A percentile compares a stretch with the other conserved stretches of the same genome.
Evolutionary conservation across 2,888 invertebrate genomes (phyloP).

Genomic region (Synergus itoensis): DNA sequence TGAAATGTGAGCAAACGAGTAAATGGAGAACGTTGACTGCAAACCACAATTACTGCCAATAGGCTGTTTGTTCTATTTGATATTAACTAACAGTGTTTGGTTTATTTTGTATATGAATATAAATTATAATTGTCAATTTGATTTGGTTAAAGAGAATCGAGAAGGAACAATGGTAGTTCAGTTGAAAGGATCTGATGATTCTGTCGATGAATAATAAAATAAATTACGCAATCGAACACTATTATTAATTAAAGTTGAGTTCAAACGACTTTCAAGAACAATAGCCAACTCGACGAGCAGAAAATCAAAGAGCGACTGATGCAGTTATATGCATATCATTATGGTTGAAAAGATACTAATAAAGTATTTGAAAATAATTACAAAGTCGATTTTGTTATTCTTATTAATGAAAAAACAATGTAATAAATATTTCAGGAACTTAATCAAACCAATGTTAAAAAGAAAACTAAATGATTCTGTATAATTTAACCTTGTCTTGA

Average conservation of each 20-base stretch:
- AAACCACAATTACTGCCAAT: background rate
- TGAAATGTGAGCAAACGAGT: background rate
- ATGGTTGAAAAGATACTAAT: background rate
- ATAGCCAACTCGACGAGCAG: background rate
- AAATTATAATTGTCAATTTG: background rate
- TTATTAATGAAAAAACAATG: too few relatives aligned
- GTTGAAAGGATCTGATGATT: background rate
- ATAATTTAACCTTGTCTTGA: too few relatives aligned
- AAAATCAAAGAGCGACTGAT: background rate
- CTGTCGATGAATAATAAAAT: too few relatives aligned
- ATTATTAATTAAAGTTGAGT: background rate
- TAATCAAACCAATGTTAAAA: too few relatives aligned
- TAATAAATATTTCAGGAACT: too few relatives aligned
- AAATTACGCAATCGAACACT: background rate
- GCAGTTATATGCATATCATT: background rate
- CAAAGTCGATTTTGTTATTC: too few relatives aligned
- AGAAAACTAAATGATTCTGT: too few relatives aligned
- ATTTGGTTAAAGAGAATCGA: background rate
- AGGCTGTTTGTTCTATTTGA: background rate
- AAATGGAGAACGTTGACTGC: background rate
- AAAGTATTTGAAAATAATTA: too few relatives aligned
- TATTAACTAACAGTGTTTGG: background rate
- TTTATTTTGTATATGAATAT: slow-evolving; percentile 30
- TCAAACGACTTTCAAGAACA: background rate
- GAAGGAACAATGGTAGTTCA: slow-evolving; percentile 16